Evolutionary conservation across 1,140 invertebrate genomes (phyloP), one percentile per base, ranked within the genome.

Genomic region (Zaprionus taronus): DNA sequence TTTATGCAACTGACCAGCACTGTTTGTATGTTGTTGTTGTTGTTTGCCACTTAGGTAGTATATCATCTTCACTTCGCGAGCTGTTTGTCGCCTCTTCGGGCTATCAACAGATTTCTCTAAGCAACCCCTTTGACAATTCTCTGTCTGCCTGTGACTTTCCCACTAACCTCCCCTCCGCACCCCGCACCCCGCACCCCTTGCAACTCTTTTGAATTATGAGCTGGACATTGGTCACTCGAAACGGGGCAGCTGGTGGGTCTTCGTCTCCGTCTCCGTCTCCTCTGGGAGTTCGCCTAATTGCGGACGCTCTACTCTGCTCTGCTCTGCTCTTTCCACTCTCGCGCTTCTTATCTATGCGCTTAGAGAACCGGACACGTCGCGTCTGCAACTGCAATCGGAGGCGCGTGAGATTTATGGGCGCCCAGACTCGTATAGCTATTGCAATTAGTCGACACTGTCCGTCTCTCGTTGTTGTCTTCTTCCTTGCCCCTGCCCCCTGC

Each of bases 331-430:
- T 24, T 28, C 7, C 58, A 34, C 15, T 5, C 38, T 57, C 24
- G 36, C 12, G 61, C 64, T 57, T n/a, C 55, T 64, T 76, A 71
- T 76, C 73, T 76, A 76, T 75, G 72, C 72, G 66, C 72, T 70
- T 64, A 58, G 58, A 44, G n/a, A 41, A 62, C 67, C 61, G 67
- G 67, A 70, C 67, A 70, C 67, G 57, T 36, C 49, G 31, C 26
- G 34, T 66, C 56, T 64, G 53, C 60, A 51, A 61, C 9, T 77
- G 83, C 80, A 78, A 87, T 87, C 67, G 80, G 83, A 87, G 84
- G 81, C 77, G 55, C 83, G 83, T 87, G 83, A 87, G 83, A 87
- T 89, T 89, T 89, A 87, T 81, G 71, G 57, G 81, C 56, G 62
- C 49, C 31, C 69, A 31, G 72, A 70, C 53, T 53, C 66, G 47